Evolutionary conservation across 1,140 invertebrate genomes (phyloP), one percentile per base, ranked within the genome.

Genomic region (Aphidius gifuensis): DNA sequence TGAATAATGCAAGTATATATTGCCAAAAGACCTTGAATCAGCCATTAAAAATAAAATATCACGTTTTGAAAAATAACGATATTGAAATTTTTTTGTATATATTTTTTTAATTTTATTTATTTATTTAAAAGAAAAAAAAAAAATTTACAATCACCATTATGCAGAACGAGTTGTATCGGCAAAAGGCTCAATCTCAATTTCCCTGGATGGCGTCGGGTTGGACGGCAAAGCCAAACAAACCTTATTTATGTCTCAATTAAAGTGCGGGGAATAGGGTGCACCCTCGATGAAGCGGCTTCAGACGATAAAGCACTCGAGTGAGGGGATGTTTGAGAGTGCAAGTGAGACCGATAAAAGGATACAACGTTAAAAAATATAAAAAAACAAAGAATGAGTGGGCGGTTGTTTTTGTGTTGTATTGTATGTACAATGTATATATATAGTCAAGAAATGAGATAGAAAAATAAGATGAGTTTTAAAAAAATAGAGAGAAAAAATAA

Each of bases 241-340:
- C 79, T 81, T 81, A 81, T 81, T 81, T 81, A 81, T 81, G 79
- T 81, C 79, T 81, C 79, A 81, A 81, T 81, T 81, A 81, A 81
- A 80, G 76, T 74, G 43, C 60, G 62, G 75, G 78, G 76, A 80
- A 80, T 80, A 76, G 78, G 77, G 80, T 81, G 79, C 78, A 80
- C 79, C 78, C 79, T 79, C 78, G 76, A 80, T 79, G 75, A 74
- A 80, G 77, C 75, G 71, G 73, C 77, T 79, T 71, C 76, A 75
- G 77, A 78, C 78, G 77, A 81, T 81, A 81, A 81, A 81, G 77
- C 78, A 80, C 72, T 75, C 74, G 68, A 73, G 70, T 72, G 68
- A 73, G 71, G 69, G 74, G 69, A 55, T 50, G 49, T 21, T 49
- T 55, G 65, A 60, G 61, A 59, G 62, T 40, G 57, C 67, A 50